Base-by-base conservation (phyloP, 2,797 vertebrate genomes). In the Alectoris magna region DNA sequence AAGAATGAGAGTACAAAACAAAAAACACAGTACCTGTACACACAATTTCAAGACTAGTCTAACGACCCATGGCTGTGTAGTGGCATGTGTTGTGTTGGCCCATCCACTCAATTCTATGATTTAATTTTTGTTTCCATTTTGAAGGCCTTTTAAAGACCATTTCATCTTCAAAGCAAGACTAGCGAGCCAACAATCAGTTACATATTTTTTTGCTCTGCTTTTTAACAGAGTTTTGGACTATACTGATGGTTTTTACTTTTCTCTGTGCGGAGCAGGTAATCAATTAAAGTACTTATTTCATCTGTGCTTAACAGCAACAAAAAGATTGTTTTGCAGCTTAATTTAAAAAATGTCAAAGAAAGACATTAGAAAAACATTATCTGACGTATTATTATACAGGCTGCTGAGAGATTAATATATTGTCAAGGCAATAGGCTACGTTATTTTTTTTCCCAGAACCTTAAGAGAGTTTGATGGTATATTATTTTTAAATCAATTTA, bases 281-380 rank as follows among this genome's bases (percentile, higher is more conserved):
- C n/a, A 87, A 71, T 93, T 96, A 93, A 90, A 92, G 23, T 6
- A 75, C 69, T 94, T 87, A 59, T 93, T 96, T 93, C 22, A 58
- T 77, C 41, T 88, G 49, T 88, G 43, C 56, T 93, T 77, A 94
- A 90, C 38, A 92, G 62, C 34, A 92, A 60, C 27, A 91, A 90
- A 93, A 21, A 1, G 0, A 69, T 18, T 85, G n/a, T 8, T 76
- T 39, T 68, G 70, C 59, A 77, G 49, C 44, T 86, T 96, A 84
- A 80, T 91, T 95, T 95, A 67, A 59, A 71, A 94, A 90, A 87
- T 70, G 68, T 59, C 82, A 88, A 36, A 53, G 46, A 84, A 91
- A 89, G 12, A 84, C 23, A 91, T 85, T 76, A 87, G 62, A 91
- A 85, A 95, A 91, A 68, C 38, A 62, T 79, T 87, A 88, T 90